Percentiles rank a stretch among this genome's conserved stretches.
Evolutionary conservation across 2,888 invertebrate genomes (phyloP).

Genomic region (Phengaris arion): DNA sequence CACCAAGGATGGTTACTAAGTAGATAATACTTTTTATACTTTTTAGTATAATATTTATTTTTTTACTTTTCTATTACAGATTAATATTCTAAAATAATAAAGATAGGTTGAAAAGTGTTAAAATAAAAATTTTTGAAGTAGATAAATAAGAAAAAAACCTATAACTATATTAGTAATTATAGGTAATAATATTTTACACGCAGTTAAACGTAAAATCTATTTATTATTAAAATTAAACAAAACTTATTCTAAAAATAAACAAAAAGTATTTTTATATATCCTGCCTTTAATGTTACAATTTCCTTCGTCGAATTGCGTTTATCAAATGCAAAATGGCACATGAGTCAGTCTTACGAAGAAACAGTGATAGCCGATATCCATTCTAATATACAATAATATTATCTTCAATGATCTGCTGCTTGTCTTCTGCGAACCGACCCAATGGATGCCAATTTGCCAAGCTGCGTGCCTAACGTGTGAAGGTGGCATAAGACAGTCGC

Average conservation of each 20-base stretch:
- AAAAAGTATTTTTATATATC: slow-evolving; percentile 22
- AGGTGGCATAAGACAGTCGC: not conserved
- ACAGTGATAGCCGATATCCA: not conserved
- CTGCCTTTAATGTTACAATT: slow-evolving; percentile 7
- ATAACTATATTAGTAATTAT: too few relatives aligned
- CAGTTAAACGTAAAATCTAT: not conserved
- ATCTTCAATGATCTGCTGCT: too few relatives aligned
- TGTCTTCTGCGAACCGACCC: too few relatives aligned
- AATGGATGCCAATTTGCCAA: not conserved
- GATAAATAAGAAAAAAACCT: too few relatives aligned
- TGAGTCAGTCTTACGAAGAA: slow-evolving; percentile 5
- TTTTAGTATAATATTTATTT: too few relatives aligned
- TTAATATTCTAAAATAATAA: too few relatives aligned
- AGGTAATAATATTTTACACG: not conserved
- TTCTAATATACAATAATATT: too few relatives aligned
- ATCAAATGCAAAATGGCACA: not conserved
- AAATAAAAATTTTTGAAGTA: too few relatives aligned
- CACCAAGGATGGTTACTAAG: too few relatives aligned
- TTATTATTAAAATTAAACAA: not conserved
- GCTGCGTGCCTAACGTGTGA: not conserved
- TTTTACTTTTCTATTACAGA: too few relatives aligned
- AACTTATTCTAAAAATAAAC: not conserved
- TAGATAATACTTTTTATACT: not conserved
- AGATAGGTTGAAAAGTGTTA: too few relatives aligned
- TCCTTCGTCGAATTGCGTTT: slow-evolving; percentile 3